These are phyloP conservation scores for Ectemnius cavifrons DNA, from an alignment of 2,888 invertebrate genomes.

Conservation along the genomic window DNA sequence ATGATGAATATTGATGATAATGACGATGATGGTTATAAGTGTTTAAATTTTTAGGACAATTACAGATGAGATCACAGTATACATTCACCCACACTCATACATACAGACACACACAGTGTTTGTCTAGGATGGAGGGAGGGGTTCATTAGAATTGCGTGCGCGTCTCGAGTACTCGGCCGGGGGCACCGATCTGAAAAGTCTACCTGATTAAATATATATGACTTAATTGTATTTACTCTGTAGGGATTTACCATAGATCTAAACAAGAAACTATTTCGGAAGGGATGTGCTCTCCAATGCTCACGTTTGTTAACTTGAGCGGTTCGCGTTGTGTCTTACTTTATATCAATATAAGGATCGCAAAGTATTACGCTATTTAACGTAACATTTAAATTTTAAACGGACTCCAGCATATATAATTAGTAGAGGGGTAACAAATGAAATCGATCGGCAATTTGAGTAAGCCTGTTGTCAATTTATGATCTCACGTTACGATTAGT, in stretches of 20 bases:
- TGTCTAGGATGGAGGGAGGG: slow-evolving; percentile 60
- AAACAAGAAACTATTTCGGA: slow-evolving; percentile 64
- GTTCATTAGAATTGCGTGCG: slow-evolving; percentile 47
- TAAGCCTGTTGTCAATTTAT: slow-evolving; percentile 51
- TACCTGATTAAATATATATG: slow-evolving; percentile 78
- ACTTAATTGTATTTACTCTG: slow-evolving; percentile 77
- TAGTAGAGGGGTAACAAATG: slow-evolving; percentile 54
- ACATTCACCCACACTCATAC: slow-evolving; percentile 24
- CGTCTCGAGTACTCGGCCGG: slow-evolving; percentile 59
- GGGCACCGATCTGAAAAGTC: slow-evolving; percentile 76
- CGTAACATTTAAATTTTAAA: slow-evolving; percentile 49
- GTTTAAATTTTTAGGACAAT: slow-evolving; percentile 71
- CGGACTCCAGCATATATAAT: slow-evolving; percentile 49
- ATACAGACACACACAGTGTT: slow-evolving; percentile 13
- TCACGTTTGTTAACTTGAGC: slow-evolving; percentile 68
- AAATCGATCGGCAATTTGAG: slow-evolving; percentile 51
- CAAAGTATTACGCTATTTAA: slow-evolving; percentile 57
- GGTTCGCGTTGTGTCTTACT: slow-evolving; percentile 69
- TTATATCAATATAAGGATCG: slow-evolving; percentile 54
- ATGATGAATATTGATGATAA: slow-evolving; percentile 44
- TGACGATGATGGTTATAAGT: slow-evolving; percentile 62
- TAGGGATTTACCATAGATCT: slow-evolving; percentile 74
- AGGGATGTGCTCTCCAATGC: slow-evolving; percentile 67
- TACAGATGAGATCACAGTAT: slow-evolving; percentile 70
- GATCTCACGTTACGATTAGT: slow-evolving; percentile 54